These are phyloP conservation scores for Ceratothoa steindachneri DNA, from an alignment of 2,888 invertebrate genomes.

Conservation along the genomic window DNA sequence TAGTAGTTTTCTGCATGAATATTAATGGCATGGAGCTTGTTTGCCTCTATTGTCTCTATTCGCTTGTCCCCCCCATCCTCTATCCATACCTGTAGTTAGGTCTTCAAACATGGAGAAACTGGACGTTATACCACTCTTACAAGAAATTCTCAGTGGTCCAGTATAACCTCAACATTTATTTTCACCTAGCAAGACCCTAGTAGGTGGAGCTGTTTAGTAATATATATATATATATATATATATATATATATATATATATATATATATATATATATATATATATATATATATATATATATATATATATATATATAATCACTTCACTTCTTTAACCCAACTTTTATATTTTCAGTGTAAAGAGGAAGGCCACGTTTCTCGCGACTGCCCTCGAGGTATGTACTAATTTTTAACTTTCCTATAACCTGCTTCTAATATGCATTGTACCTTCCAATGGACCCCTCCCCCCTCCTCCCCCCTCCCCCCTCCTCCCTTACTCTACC, in stretches of 20 bases:
- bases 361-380: slow-evolving; percentile 34
- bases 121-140: too few relatives aligned
- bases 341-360: slow-evolving; percentile 19
- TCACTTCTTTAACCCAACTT: background rate
- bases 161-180: too few relatives aligned
- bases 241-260: slow-evolving; percentile 10
- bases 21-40: too few relatives aligned
- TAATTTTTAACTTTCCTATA: background rate
- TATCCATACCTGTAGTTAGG: too few relatives aligned
- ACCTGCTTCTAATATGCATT: background rate
- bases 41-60: too few relatives aligned
- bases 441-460: background rate
- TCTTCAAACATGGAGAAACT: too few relatives aligned
- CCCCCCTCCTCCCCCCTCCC: too few relatives aligned
- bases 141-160: too few relatives aligned
- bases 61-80: too few relatives aligned
- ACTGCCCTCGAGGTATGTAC: slow-evolving; percentile 26
- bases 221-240: slow-evolving; percentile 13
- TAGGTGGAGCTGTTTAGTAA: background rate
- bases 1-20: too few relatives aligned
- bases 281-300: slow-evolving; percentile 12
- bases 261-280: slow-evolving; percentile 10
- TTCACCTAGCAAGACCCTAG: too few relatives aligned
- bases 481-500: too few relatives aligned
- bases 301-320: slow-evolving; percentile 1